Evolutionary conservation across 30 jellyfish, hydroid and myxozoan genomes (phyloP), one percentile per base, ranked within the genome.

Genomic region (Pelagia noctiluca): DNA sequence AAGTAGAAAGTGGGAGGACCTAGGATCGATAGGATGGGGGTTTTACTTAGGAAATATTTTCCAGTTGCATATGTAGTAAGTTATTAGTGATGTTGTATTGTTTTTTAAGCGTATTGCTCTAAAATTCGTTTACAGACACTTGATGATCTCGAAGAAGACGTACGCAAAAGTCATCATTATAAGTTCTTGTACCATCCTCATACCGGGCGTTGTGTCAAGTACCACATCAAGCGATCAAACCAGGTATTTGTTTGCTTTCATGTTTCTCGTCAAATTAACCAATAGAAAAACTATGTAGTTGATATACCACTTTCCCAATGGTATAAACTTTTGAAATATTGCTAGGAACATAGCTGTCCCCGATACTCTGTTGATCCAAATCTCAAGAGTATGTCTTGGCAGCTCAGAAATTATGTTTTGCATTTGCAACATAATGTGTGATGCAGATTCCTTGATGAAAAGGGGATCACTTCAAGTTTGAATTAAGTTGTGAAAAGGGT

Each of bases 121-220:
- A n/a, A 30, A 8, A 2, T 25, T 75, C 21, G 24, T 3, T 74
- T 63, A 26, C 42, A 87, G 96, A 87, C 90, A 3, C 50, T 87
- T 5, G 84, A 80, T 19, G 54, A 75, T 8, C 78, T 87, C 29
- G 96, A 87, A 30, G 84, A 68, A 23, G 89, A 87, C 72, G 29
- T 87, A 29, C 46, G 37, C 35, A 87, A 50, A 12, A 77, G 96
- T 60, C 91, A 87, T 35, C 89, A 87, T 46, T 87, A 31, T 71
- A 87, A 87, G 76, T 53, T 87, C 72, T 31, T 87, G 81, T 87
- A 76, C 50, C 88, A 73, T 34, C 96, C 96, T 2, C 96, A 87
- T 60, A 78, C 89, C 2, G 91, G 72, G 25, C 75, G 87, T 0
- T 87, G 96, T 57, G 83, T 87, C 35, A 77, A 78, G 54, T 28